Percentiles rank a stretch among this genome's conserved stretches.
Conservation (phyloP, 2,113 vertebrate genomes). For the Ammospiza nelsoni region DNA sequence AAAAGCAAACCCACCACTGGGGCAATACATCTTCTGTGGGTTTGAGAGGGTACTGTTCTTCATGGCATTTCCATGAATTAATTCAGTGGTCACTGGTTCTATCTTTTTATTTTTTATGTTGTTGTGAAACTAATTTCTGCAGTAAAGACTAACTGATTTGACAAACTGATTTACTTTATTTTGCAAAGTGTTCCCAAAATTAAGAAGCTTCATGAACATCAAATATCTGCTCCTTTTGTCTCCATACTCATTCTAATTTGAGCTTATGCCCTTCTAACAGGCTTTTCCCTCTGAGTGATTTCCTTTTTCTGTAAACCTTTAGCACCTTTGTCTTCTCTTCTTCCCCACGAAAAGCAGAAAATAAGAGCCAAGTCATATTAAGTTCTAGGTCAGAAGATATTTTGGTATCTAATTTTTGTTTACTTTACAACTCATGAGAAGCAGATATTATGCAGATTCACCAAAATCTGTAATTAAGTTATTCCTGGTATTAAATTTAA, state of each 20-base stretch:
- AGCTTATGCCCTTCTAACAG: background rate
- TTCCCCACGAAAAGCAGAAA: background rate
- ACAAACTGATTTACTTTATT: background rate
- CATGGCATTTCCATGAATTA: background rate
- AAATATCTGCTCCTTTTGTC: background rate
- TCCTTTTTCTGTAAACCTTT: background rate
- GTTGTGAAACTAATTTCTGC: background rate
- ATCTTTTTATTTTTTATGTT: background rate
- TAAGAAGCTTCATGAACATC: background rate
- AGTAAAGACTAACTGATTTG: background rate
- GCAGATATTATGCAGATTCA: background rate
- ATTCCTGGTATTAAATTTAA: background rate
- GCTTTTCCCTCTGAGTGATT: background rate
- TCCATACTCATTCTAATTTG: background rate
- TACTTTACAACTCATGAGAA: background rate
- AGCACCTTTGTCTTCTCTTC: background rate
- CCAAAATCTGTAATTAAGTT: background rate
- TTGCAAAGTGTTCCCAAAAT: background rate
- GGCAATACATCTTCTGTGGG: background rate
- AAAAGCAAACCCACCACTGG: background rate
- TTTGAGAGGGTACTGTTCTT: background rate
- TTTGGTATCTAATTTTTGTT: background rate
- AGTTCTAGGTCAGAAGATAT: background rate
- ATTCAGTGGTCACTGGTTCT: background rate
- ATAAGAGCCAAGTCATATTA: background rate